A percentile compares a stretch with the other conserved stretches of the same genome.
phyloP scores from a whole-genome alignment of 2,797 vertebrate species.

The Champsocephalus esox region DNA sequence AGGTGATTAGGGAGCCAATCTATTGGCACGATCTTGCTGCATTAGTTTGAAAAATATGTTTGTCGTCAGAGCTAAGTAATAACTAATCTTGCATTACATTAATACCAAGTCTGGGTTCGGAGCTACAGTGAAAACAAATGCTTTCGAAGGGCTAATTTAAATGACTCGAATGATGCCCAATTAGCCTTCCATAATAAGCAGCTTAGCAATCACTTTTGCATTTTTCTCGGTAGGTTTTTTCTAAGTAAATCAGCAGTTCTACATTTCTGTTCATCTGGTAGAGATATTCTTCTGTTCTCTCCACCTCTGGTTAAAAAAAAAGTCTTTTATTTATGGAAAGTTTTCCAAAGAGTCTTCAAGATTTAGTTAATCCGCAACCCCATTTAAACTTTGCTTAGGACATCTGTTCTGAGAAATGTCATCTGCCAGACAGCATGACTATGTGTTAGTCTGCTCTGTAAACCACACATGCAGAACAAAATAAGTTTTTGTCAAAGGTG shows the following conservation, averaged over 20 bases:
- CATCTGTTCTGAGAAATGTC: conserved; percentile 34
- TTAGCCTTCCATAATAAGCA: conserved; percentile 70
- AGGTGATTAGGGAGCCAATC: conserved; percentile 76
- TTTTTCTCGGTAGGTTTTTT: conserved; percentile 43
- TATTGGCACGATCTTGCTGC: conserved; percentile 62
- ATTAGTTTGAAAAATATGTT: conserved; percentile 78
- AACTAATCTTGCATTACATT: conserved; percentile 73
- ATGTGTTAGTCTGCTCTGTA: conserved; percentile 16
- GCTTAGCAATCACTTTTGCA: conserved; percentile 56
- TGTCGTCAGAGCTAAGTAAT: conserved; percentile 75
- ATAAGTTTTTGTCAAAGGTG: conserved; percentile 35
- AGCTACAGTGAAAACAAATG: conserved; percentile 61
- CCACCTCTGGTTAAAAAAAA: conserved; percentile 32
- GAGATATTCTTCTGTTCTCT: conserved; percentile 32
- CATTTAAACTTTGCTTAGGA: conserved; percentile 48
- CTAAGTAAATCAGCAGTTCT: conserved; percentile 31
- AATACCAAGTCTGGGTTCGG: conserved; percentile 45
- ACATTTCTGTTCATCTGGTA: conserved; percentile 24
- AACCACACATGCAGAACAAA: conserved; percentile 37
- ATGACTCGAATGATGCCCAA: conserved; percentile 65
- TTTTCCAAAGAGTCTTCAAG: conserved; percentile 32
- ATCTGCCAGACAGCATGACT: conserved; percentile 21
- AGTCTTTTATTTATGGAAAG: conserved; percentile 50
- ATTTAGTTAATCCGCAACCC: conserved; percentile 48
- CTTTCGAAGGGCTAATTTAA: conserved; percentile 58